Evolutionary conservation across 2,113 vertebrate species (phyloP).

Genomic region (Grammomys surdaster): DNA sequence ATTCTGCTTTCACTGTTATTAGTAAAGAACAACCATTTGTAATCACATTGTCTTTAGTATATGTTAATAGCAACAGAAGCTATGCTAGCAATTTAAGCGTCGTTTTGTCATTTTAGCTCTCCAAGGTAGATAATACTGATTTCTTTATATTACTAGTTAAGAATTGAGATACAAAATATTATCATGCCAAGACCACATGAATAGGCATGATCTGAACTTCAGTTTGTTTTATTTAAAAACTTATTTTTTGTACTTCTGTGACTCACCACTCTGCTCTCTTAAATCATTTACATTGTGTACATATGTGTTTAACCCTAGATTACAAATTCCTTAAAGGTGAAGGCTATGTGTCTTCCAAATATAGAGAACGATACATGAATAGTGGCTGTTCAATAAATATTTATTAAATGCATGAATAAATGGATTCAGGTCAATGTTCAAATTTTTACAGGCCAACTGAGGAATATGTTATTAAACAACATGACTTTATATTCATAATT

Average conservation of each 20-base stretch:
- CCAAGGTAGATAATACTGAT: background rate
- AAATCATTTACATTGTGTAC: constrained; percentile 25
- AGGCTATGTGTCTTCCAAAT: background rate
- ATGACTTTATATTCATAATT: constrained; percentile 56
- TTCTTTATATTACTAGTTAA: constrained; percentile 32
- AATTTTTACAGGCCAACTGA: constrained; percentile 28
- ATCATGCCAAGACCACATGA: background rate
- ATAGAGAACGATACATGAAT: background rate
- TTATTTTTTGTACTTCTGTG: constrained; percentile 6
- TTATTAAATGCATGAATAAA: constrained; percentile 58
- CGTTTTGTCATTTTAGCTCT: background rate
- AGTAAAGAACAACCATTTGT: background rate
- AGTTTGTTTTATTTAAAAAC: constrained; percentile 19
- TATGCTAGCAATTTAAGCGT: constrained; percentile 27
- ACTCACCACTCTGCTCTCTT: background rate
- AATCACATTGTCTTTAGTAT: background rate
- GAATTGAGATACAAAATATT: background rate
- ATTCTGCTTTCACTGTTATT: background rate
- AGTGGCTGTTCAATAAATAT: constrained; percentile 57
- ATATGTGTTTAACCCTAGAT: constrained; percentile 35
- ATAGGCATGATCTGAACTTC: constrained; percentile 18
- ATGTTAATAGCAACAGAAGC: background rate
- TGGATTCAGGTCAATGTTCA: constrained; percentile 18
- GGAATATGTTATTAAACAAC: constrained; percentile 23
- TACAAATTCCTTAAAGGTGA: constrained; percentile 53